Evolutionary conservation across 2,797 vertebrate species (phyloP).

Genomic region (Remorina albescens): DNA sequence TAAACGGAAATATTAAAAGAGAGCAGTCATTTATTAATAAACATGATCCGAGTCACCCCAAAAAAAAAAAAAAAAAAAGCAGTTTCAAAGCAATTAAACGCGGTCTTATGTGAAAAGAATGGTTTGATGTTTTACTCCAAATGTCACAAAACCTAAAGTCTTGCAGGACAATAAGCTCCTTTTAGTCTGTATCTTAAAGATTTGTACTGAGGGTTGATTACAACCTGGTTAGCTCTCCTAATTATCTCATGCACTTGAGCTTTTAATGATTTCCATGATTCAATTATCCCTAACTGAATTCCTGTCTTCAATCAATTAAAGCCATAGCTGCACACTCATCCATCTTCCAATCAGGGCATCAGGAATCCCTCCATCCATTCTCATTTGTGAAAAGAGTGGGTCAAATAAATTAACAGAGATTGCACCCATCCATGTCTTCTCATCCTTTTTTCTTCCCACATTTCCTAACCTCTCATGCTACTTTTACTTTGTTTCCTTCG

Average conservation of each 20-base stretch:
- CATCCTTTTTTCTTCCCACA: slow-evolving; percentile 28
- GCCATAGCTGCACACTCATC: slow-evolving; percentile 74
- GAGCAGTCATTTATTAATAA: slow-evolving; percentile 54
- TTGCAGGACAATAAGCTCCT: slow-evolving; percentile 58
- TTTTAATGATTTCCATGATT: slow-evolving; percentile 83
- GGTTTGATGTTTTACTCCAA: slow-evolving; percentile 29
- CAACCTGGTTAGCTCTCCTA: slow-evolving; percentile 75
- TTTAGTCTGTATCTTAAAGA: slow-evolving; percentile 47
- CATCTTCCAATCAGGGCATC: slow-evolving; percentile 81
- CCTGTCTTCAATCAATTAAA: slow-evolving; percentile 85
- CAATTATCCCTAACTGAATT: slow-evolving; percentile 83
- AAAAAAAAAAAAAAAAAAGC: slow-evolving; percentile 43
- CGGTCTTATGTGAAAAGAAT: slow-evolving; percentile 13
- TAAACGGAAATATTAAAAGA: slow-evolving; percentile 67
- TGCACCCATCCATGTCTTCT: slow-evolving; percentile 73
- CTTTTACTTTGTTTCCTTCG: slow-evolving; percentile 33
- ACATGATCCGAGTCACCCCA: slow-evolving; percentile 36
- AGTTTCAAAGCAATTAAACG: slow-evolving; percentile 28
- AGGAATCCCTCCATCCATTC: slow-evolving; percentile 80
- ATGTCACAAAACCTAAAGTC: slow-evolving; percentile 43
- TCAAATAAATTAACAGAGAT: slow-evolving; percentile 77
- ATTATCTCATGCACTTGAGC: slow-evolving; percentile 81
- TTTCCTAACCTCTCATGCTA: slow-evolving; percentile 37
- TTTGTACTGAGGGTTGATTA: slow-evolving; percentile 68
- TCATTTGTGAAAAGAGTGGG: slow-evolving; percentile 75